Percentiles rank a stretch among this genome's conserved stretches.
These are phyloP conservation scores for Drosophila nasuta DNA, from an alignment of 1,140 invertebrate genomes.

Conservation along the genomic window DNA sequence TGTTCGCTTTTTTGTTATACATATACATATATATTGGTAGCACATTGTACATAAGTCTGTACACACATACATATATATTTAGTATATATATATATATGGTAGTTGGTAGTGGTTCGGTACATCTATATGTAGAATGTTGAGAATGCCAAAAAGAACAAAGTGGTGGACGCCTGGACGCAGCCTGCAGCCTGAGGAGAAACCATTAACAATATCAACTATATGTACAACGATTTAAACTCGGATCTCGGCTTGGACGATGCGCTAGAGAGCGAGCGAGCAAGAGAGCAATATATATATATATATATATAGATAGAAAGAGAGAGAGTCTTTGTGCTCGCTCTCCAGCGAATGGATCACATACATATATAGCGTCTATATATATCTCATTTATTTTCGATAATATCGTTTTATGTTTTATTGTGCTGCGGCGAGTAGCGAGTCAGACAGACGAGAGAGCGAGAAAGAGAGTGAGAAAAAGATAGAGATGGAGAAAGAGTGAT, in stretches of 20 bases:
- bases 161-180: conserved; percentile 1
- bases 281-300: not conserved
- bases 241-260: conserved; percentile 10
- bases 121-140: conserved; percentile 3
- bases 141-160: conserved; percentile 17
- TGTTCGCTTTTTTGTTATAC: conserved; percentile 55
- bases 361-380: conserved; percentile 3
- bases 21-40: conserved; percentile 48
- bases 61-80: conserved; percentile 25
- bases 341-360: not conserved
- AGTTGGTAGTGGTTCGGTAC: conserved; percentile 14
- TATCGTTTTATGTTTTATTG: conserved; percentile 10
- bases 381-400: not conserved
- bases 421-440: conserved; percentile 19
- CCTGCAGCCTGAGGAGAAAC: conserved; percentile 31
- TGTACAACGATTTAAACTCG: conserved; percentile 38
- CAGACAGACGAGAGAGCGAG: not conserved
- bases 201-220: conserved; percentile 42
- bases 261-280: not conserved
- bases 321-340: not conserved
- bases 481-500: not conserved
- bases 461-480: not conserved
- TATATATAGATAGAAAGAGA: not conserved
- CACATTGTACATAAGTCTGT: conserved; percentile 21
- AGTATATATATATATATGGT: conserved; percentile 1